These are phyloP conservation scores for Stegodyphus mimosarum DNA, from an alignment of 1,140 invertebrate genomes.

Conservation along the genomic window DNA sequence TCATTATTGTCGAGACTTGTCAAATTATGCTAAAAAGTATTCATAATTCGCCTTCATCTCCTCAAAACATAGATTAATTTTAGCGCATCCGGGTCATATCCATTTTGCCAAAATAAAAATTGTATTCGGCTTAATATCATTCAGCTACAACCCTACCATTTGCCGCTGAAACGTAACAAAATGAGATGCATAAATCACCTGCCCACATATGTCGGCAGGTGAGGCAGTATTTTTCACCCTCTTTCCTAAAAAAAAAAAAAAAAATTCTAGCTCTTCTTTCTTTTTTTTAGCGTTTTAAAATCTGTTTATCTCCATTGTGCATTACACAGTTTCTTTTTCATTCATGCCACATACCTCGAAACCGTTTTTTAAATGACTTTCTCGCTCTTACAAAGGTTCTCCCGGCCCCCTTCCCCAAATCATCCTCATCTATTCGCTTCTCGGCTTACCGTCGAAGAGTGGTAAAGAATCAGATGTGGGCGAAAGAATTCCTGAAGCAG, in stretches of 20 bases:
- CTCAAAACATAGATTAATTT: no score
- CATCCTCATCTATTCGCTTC: background rate
- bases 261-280: background rate
- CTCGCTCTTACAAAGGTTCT: conserved; percentile 4
- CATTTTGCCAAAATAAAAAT: no score
- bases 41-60: no score
- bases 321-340: background rate
- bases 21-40: no score
- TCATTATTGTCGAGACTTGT: no score
- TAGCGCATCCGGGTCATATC: no score
- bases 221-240: background rate
- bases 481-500: conserved; percentile 41
- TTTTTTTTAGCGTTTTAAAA: background rate
- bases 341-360: conserved; percentile 5
- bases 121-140: no score
- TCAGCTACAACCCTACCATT: no score
- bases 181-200: no score
- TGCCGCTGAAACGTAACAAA: no score
- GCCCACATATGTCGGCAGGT: no score
- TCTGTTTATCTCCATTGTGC: no score
- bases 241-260: background rate
- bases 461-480: conserved; percentile 23
- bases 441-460: background rate
- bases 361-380: conserved; percentile 22
- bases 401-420: background rate